A percentile compares a stretch with the other conserved stretches of the same genome.
Evolutionary conservation across 2,888 invertebrate genomes (phyloP).

Genomic region (Mythimna vitellina): DNA sequence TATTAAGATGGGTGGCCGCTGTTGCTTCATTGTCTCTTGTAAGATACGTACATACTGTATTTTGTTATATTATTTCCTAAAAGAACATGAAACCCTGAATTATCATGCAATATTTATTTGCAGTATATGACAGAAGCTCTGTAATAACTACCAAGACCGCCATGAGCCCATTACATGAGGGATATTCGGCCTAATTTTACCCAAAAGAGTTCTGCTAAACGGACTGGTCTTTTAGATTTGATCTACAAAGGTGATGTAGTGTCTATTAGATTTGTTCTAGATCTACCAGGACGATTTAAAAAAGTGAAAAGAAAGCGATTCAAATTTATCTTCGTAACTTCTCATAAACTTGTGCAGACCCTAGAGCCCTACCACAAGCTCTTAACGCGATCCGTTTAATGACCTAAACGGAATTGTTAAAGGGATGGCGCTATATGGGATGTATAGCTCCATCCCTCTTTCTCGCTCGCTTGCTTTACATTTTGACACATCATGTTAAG

Average conservation of each 20-base stretch:
- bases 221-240: neutral
- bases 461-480: no score
- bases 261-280: neutral
- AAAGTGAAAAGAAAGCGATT: neutral
- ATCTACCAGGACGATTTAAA: neutral
- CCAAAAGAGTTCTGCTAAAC: neutral
- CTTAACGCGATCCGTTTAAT: no score
- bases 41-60: neutral
- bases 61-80: neutral
- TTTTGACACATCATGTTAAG: no score
- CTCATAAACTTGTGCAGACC: neutral
- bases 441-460: no score
- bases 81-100: neutral
- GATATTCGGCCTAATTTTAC: neutral
- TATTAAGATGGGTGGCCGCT: neutral
- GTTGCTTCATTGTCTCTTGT: neutral
- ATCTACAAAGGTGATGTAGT: neutral
- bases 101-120: neutral
- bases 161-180: no score
- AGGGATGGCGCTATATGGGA: no score
- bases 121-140: neutral
- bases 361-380: no score
- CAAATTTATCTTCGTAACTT: neutral
- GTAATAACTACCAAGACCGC: neutral
- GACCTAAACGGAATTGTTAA: no score